phyloP scores from a whole-genome alignment of 2,797 vertebrate species.

The Pagetopsis macropterus region DNA sequence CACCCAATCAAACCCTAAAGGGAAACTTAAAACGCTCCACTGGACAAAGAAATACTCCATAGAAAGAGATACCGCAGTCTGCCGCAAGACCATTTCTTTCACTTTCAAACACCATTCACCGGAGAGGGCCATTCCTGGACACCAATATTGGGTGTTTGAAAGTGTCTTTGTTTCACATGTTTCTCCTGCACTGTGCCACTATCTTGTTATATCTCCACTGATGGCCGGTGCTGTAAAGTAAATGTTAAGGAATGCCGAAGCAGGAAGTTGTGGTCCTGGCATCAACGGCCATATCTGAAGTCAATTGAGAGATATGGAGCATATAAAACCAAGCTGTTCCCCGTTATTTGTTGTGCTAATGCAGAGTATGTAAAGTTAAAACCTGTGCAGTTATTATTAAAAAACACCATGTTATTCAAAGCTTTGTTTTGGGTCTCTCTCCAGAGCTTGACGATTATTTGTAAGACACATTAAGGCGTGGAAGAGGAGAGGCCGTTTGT shows the following conservation, averaged over 20 bases:
- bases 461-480: conserved; percentile 43
- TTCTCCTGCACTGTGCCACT: neutral
- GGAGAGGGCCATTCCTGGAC: conserved; percentile 42
- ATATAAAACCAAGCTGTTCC: neutral
- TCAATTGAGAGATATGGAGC: neutral
- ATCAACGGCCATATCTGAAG: conserved; percentile 16
- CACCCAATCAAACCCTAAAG: conserved; percentile 59
- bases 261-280: conserved; percentile 20
- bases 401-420: conserved; percentile 24
- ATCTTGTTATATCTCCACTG: neutral
- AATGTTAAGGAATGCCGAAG: conserved; percentile 58
- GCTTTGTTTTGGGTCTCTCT: conserved; percentile 31
- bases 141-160: neutral
- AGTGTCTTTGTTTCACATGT: neutral
- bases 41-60: conserved; percentile 47
- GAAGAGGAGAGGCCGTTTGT: conserved; percentile 42
- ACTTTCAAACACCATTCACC: conserved; percentile 37
- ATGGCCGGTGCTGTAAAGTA: conserved; percentile 17
- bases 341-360: conserved; percentile 10
- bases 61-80: conserved; percentile 46
- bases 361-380: conserved; percentile 11
- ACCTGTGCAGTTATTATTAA: conserved; percentile 1
- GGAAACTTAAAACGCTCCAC: conserved; percentile 54
- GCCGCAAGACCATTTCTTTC: conserved; percentile 47
- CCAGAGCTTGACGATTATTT: conserved; percentile 41